Conservation (phyloP, 2,113 vertebrate species). For the Formicarius rufipectus region DNA sequence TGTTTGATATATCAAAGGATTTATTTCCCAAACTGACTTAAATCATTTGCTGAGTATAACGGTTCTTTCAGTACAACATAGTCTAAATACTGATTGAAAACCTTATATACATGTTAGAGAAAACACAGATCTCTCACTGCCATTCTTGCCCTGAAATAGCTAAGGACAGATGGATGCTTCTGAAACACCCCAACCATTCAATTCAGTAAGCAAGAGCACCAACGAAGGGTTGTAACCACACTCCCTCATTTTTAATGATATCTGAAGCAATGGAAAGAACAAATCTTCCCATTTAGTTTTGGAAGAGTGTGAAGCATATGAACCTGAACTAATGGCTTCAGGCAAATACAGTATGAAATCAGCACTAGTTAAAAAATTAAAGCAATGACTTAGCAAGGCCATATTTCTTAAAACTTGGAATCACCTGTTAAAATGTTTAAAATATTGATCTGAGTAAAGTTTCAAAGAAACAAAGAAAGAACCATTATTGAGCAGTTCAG, state of each 20-base stretch:
- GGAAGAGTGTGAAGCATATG: background rate
- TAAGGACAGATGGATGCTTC: background rate
- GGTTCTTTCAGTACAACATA: background rate
- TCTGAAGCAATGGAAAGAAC: background rate
- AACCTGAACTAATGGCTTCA: background rate
- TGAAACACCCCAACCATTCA: background rate
- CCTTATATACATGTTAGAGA: background rate
- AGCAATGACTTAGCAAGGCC: background rate
- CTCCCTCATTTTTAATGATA: background rate
- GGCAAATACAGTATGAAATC: background rate
- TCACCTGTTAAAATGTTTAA: background rate
- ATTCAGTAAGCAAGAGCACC: background rate
- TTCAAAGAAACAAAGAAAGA: background rate
- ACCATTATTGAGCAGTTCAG: background rate
- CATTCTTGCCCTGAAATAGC: background rate
- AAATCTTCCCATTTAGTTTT: background rate
- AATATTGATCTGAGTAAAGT: background rate
- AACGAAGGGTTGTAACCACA: fast-evolving
- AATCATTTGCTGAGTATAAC: background rate
- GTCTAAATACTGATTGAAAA: background rate
- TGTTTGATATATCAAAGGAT: background rate
- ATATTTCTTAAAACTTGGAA: background rate
- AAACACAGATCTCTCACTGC: background rate
- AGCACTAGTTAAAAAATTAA: background rate
- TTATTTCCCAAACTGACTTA: background rate